Conservation (phyloP, 2,888 invertebrate genomes). For the Lysandra bellargus region DNA sequence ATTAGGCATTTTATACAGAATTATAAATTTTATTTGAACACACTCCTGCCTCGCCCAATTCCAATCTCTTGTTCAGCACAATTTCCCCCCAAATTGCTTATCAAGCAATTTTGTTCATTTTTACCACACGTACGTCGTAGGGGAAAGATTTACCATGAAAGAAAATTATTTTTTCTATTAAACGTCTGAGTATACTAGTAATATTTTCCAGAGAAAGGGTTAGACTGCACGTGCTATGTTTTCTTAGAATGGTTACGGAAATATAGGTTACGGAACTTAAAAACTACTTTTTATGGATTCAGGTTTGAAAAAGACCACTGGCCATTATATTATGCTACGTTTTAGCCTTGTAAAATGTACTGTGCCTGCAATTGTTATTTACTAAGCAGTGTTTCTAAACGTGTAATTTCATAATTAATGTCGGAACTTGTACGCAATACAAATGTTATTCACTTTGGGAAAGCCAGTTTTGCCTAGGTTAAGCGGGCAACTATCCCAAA, state of each 20-base stretch:
- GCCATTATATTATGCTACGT: no score
- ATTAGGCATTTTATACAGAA: neutral
- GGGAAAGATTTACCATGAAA: neutral
- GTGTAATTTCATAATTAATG: neutral
- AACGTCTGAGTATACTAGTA: neutral
- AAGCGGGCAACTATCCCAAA: neutral
- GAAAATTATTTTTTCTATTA: neutral
- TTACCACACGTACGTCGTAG: neutral
- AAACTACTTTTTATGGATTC: neutral
- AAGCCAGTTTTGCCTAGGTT: neutral
- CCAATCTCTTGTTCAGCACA: constrained; percentile 18
- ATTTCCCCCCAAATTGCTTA: constrained; percentile 19
- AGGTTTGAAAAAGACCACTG: no score
- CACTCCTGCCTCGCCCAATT: neutral
- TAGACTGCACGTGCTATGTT: neutral
- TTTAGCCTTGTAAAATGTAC: no score
- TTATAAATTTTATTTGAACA: constrained; percentile 20
- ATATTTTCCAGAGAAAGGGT: neutral
- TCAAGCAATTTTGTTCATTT: constrained; percentile 19
- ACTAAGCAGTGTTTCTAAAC: neutral
- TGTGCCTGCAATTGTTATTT: neutral
- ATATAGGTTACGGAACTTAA: neutral
- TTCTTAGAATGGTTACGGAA: neutral
- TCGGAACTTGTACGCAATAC: neutral
- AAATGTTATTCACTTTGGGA: neutral